Evolutionary conservation across 2,113 vertebrate genomes (phyloP).

Genomic region (Menura novaehollandiae): DNA sequence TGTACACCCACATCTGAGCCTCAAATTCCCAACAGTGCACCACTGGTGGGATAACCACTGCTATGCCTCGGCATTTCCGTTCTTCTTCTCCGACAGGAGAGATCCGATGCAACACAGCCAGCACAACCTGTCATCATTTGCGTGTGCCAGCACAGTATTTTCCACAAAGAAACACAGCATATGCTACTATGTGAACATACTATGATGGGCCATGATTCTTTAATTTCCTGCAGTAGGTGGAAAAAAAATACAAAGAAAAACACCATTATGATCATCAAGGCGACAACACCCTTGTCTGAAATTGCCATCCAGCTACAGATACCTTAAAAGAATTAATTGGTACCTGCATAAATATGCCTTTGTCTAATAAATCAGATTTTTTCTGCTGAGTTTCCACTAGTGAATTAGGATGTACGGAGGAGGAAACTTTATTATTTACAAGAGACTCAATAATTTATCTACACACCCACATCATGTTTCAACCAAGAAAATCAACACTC

Average conservation of each 20-base stretch:
- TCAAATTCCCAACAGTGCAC: not conserved
- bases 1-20: not conserved
- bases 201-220: not conserved
- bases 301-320: not conserved
- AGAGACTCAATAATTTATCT: not conserved
- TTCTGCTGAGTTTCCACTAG: not conserved
- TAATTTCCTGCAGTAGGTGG: not conserved
- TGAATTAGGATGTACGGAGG: not conserved
- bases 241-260: not conserved
- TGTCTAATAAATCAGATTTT: not conserved
- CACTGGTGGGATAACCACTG: not conserved
- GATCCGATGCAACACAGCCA: fast-evolving
- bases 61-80: fast-evolving
- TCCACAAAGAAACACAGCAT: not conserved
- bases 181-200: no score
- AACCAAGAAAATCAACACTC: not conserved
- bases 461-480: not conserved
- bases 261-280: not conserved
- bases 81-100: not conserved
- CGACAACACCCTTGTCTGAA: not conserved
- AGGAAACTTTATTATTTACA: not conserved
- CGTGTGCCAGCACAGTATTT: fast-evolving
- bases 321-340: not conserved
- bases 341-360: not conserved
- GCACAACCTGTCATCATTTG: fast-evolving